Evolutionary conservation across 1,140 invertebrate genomes (phyloP).

Genomic region (Drosophila burlai): DNA sequence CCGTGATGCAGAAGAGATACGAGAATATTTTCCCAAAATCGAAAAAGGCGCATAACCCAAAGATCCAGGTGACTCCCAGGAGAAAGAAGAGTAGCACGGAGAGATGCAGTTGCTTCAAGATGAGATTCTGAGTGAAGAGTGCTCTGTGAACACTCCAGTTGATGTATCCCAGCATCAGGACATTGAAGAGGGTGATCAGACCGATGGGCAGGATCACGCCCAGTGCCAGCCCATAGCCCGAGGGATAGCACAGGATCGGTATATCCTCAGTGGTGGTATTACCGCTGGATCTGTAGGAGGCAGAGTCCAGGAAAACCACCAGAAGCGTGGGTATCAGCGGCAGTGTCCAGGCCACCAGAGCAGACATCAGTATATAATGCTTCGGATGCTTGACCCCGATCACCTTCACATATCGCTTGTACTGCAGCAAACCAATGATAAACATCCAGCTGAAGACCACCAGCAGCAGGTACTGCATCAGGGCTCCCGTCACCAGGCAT

Average conservation of each 20-base stretch:
- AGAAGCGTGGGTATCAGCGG: conserved; percentile 86
- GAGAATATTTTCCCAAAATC: conserved; percentile 86
- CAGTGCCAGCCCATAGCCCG: conserved; percentile 86
- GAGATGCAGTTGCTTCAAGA: conserved; percentile 87
- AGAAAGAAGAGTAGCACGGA: conserved; percentile 88
- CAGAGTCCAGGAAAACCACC: conserved; percentile 85
- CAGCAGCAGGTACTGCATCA: conserved; percentile 88
- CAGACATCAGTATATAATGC: conserved; percentile 86
- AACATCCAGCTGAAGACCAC: conserved; percentile 89
- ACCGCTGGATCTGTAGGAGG: conserved; percentile 85
- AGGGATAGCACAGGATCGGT: conserved; percentile 87
- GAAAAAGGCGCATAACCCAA: conserved; percentile 87
- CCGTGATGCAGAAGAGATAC: conserved; percentile 88
- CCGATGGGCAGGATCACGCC: conserved; percentile 87
- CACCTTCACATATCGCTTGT: conserved; percentile 88
- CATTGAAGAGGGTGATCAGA: conserved; percentile 86
- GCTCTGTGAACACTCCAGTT: conserved; percentile 86
- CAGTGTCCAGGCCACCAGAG: conserved; percentile 86
- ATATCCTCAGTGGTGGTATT: conserved; percentile 18
- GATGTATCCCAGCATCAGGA: conserved; percentile 87
- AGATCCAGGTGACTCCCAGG: conserved; percentile 88
- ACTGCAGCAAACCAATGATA: conserved; percentile 88
- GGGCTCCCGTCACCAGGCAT: conserved; percentile 86
- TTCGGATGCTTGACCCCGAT: conserved; percentile 86
- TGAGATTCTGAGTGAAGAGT: conserved; percentile 86